A percentile compares a stretch with the other conserved stretches of the same genome.
phyloP scores from a whole-genome alignment of 2,113 vertebrate species.

The Sorex araneus region DNA sequence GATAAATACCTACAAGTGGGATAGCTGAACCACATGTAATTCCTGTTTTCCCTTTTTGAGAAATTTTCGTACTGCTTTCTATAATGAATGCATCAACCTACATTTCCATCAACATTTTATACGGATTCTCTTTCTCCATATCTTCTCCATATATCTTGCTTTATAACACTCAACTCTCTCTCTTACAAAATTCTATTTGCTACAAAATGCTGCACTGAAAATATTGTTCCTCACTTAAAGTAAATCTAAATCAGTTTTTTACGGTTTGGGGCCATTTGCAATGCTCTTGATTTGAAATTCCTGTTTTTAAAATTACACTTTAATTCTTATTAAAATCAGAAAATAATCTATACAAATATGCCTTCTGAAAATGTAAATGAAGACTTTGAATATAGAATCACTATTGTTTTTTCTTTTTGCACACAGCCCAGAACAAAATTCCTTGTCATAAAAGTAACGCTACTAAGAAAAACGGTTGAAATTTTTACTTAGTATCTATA shows the following conservation, averaged over 20 bases:
- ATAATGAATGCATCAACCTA: too few relatives aligned
- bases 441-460: neutral
- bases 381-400: neutral
- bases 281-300: neutral
- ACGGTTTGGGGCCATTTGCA: neutral
- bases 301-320: constrained; percentile 34
- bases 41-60: too few relatives aligned
- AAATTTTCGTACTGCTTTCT: too few relatives aligned
- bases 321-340: neutral
- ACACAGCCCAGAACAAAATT: neutral
- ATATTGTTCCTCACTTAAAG: constrained; percentile 33
- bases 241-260: constrained; percentile 29
- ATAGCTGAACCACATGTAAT: too few relatives aligned
- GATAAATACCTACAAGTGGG: too few relatives aligned
- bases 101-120: too few relatives aligned
- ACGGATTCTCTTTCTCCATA: too few relatives aligned
- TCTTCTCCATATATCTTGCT: too few relatives aligned
- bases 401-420: neutral
- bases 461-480: neutral
- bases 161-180: neutral
- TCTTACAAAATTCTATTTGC: neutral
- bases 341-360: constrained; percentile 14
- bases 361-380: constrained; percentile 2
- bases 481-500: neutral
- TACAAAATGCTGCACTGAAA: neutral